These are phyloP conservation scores for Alloplasta piceator DNA, from an alignment of 2,888 invertebrate genomes.

Conservation along the genomic window DNA sequence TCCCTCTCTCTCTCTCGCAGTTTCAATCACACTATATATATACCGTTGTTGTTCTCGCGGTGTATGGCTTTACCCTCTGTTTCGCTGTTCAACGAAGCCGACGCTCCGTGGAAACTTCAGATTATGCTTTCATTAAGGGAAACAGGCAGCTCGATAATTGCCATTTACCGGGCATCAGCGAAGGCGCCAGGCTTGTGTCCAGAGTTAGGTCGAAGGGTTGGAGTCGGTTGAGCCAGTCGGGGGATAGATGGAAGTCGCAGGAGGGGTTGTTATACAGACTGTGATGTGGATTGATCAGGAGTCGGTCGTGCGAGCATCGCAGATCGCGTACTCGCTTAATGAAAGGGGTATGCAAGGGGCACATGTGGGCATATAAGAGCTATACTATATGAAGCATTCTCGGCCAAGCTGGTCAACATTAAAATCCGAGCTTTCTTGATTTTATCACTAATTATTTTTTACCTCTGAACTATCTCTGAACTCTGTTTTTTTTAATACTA, in stretches of 20 bases:
- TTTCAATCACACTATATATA: not conserved
- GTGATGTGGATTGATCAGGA: conserved; percentile 30
- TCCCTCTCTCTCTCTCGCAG: not conserved
- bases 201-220: not conserved
- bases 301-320: conserved; percentile 37
- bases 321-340: conserved; percentile 46
- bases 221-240: not conserved
- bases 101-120: conserved; percentile 66
- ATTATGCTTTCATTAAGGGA: conserved; percentile 71
- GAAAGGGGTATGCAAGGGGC: conserved; percentile 23
- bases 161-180: conserved; percentile 61
- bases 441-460: no score
- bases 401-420: no score
- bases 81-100: conserved; percentile 52
- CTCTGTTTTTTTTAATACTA: no score
- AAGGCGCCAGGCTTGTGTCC: not conserved
- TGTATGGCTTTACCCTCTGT: conserved; percentile 47
- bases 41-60: conserved; percentile 32
- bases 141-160: conserved; percentile 71
- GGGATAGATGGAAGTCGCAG: not conserved
- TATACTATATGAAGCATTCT: no score
- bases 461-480: no score
- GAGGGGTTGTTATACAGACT: conserved; percentile 2
- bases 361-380: not conserved
- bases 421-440: no score